These are phyloP conservation scores for Climacteris rufus DNA, from an alignment of 2,113 vertebrate genomes.

Conservation along the genomic window DNA sequence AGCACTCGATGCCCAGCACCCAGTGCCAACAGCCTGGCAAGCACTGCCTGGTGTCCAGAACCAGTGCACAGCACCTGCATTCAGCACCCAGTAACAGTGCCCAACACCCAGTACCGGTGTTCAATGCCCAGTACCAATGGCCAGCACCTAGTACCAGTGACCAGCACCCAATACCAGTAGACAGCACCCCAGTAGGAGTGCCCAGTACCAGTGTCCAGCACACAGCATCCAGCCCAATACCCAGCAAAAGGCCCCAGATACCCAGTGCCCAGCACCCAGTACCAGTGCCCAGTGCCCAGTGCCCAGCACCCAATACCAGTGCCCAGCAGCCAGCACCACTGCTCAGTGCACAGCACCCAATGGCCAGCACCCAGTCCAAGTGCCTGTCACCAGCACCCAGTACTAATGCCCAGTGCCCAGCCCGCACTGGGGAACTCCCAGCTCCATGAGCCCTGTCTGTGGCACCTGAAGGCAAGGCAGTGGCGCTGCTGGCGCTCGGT, in stretches of 20 bases:
- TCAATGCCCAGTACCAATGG: not conserved
- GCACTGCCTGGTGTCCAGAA: not conserved
- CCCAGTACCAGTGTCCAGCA: not conserved
- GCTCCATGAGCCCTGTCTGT: not conserved
- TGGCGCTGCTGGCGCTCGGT: conserved; percentile 54
- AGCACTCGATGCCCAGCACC: no score
- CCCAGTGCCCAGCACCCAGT: not conserved
- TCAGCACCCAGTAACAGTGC: not conserved
- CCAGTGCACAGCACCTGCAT: no score
- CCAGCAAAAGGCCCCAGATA: not conserved
- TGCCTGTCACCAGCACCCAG: not conserved
- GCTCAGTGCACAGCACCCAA: not conserved
- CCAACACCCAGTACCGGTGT: not conserved
- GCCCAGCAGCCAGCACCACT: not conserved
- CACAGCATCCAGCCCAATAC: not conserved
- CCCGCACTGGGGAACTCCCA: not conserved
- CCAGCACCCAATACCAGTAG: not conserved
- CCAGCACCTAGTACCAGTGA: not conserved
- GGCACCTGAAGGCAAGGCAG: conserved; percentile 46
- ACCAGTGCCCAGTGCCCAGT: no score
- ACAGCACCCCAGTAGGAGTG: not conserved
- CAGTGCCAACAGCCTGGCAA: not conserved
- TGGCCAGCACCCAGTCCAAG: not conserved
- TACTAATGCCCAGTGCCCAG: not conserved
- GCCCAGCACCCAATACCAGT: not conserved